These are phyloP conservation scores for Pterophyllum scalare DNA, from an alignment of 2,113 vertebrate genomes.

Conservation along the genomic window DNA sequence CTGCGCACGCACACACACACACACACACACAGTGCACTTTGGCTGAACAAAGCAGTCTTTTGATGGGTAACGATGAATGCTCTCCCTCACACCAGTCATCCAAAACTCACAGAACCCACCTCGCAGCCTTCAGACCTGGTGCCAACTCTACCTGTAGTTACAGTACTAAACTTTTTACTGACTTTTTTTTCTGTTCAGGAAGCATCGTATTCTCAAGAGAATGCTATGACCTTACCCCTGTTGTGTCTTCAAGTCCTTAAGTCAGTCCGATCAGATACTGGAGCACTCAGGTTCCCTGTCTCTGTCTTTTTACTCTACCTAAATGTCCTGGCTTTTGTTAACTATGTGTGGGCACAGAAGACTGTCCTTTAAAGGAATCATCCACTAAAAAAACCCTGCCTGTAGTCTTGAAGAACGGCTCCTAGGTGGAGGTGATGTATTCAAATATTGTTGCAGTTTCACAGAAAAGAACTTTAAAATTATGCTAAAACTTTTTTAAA, in stretches of 20 bases:
- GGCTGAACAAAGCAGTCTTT: slow-evolving; percentile 73
- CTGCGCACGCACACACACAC: slow-evolving; percentile 51
- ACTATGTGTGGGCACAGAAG: slow-evolving; percentile 11
- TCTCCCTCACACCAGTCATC: slow-evolving; percentile 68
- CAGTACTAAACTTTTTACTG: slow-evolving; percentile 14
- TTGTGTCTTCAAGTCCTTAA: slow-evolving; percentile 33
- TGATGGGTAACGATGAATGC: slow-evolving; percentile 71
- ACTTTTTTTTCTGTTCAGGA: slow-evolving; percentile 28
- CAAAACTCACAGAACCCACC: slow-evolving; percentile 62
- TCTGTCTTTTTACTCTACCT: neutral
- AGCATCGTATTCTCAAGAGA: slow-evolving; percentile 55
- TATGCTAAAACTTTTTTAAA: neutral
- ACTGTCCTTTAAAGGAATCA: slow-evolving; percentile 27
- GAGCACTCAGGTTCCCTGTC: slow-evolving; percentile 53
- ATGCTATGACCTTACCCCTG: slow-evolving; percentile 24
- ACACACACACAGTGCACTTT: slow-evolving; percentile 49
- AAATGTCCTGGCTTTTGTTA: slow-evolving; percentile 32
- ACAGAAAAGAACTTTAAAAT: neutral
- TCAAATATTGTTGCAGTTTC: neutral
- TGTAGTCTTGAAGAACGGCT: neutral
- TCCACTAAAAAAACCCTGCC: slow-evolving; percentile 2
- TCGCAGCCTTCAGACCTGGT: slow-evolving; percentile 45
- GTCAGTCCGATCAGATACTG: slow-evolving; percentile 68
- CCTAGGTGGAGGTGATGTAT: neutral
- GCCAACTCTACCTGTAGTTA: slow-evolving; percentile 62